Evolutionary conservation across 2,888 invertebrate species (phyloP), one percentile per base, ranked within the genome.

Genomic region (Phaonia tiefii): DNA sequence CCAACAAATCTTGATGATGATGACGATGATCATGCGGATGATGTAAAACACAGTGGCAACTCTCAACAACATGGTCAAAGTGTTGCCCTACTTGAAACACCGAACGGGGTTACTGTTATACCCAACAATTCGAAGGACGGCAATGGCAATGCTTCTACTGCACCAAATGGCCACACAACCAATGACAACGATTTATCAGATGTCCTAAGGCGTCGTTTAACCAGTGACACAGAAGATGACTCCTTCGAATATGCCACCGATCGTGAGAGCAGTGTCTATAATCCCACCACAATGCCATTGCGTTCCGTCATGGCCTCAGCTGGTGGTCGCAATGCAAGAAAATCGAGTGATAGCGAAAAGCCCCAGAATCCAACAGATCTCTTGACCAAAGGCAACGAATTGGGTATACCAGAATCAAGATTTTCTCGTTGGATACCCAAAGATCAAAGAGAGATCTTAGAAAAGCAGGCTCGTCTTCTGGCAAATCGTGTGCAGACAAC

Each of bases 401-500:
- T 90, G 84, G 90, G 90, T 67, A 89, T 90, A 74, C 90, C 90
- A 1, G 89, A 89, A 74, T 89, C 89, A 26, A 89, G 90, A 56
- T 89, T 89, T 83, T 86, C 90, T 7, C 89, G 89, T 20, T 90
- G 90, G 91, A 86, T 89, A 83, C 90, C 91, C 69, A 89, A 89
- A 83, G 89, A 90, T 86, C 90, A 90, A 78, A 87, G 90, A 60
- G 91, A 89, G 78, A 85, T 90, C 75, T 86, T 90, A 58, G 89
- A 90, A 82, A 90, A 89, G 79, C 90, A 90, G 83, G 90, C 90
- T 2, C 87, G 88, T 69, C 80, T 89, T 71, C 85, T 89, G 66
- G 88, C 89, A 2, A 89, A 88, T 78, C 87, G 87, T 51, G 83
- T 84, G 66, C 84, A 84, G 56, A 71, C 83, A 22, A 71, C 84